phyloP scores from a whole-genome alignment of 2,797 vertebrate genomes.

The Enteromius mattozi region DNA sequence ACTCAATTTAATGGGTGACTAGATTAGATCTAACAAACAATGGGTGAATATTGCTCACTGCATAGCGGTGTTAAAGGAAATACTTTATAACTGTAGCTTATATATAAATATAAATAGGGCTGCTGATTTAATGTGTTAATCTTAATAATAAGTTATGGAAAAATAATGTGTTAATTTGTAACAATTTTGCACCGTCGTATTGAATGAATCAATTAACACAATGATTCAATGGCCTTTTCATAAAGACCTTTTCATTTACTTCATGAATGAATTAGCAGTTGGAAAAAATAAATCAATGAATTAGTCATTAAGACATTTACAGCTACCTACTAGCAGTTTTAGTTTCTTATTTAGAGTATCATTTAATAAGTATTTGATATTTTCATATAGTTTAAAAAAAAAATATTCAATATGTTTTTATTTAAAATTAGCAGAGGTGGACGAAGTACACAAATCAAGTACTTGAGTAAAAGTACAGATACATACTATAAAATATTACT shows the following conservation, averaged over 20 bases:
- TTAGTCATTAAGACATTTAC: neutral
- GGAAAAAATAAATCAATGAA: neutral
- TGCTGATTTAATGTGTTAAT: neutral
- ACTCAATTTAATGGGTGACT: slow-evolving; percentile 22
- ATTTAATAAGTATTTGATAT: too few species aligned
- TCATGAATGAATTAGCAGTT: neutral
- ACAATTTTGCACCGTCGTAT: neutral
- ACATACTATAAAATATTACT: too few species aligned
- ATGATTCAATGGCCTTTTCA: neutral
- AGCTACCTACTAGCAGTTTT: too few species aligned
- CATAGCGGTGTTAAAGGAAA: neutral
- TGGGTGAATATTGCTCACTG: neutral
- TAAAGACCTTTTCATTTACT: neutral
- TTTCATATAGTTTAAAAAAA: too few species aligned
- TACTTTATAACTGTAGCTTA: neutral
- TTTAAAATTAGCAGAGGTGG: too few species aligned
- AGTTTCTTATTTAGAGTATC: neutral
- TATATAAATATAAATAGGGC: neutral
- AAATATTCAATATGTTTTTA: too few species aligned
- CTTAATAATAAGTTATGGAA: neutral
- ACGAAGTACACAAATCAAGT: too few species aligned
- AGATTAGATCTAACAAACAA: slow-evolving; percentile 6
- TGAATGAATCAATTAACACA: neutral
- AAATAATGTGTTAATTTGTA: neutral
- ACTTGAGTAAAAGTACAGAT: too few species aligned